Percentiles rank a stretch among this genome's conserved stretches.
phyloP scores from a whole-genome alignment of 2,888 invertebrate genomes.

The Nipponacmea schrenckii region DNA sequence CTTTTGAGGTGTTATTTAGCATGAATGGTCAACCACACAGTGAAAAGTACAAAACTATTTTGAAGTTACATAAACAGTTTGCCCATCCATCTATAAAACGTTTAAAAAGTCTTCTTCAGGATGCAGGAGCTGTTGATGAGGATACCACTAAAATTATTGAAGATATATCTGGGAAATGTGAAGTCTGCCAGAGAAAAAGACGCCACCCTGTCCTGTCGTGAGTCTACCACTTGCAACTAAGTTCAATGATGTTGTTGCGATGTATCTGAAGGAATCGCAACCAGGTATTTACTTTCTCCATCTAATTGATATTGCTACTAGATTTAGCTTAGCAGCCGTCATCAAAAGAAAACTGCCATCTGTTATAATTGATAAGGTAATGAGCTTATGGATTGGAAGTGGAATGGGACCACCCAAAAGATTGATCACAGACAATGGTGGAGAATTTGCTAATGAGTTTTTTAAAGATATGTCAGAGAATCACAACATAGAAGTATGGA shows the following conservation, averaged over 20 bases:
- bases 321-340: slow-evolving; percentile 17
- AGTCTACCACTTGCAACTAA: slow-evolving; percentile 18
- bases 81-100: too few relatives aligned
- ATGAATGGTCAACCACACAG: too few relatives aligned
- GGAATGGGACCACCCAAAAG: slow-evolving; percentile 14
- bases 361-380: slow-evolving; percentile 14
- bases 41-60: too few relatives aligned
- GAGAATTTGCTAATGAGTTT: slow-evolving; percentile 17
- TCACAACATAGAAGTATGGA: slow-evolving; percentile 16
- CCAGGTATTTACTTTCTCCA: slow-evolving; percentile 15
- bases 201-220: slow-evolving; percentile 16
- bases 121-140: too few relatives aligned
- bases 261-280: slow-evolving; percentile 10
- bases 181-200: neutral
- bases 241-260: slow-evolving; percentile 21
- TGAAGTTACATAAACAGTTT: too few relatives aligned
- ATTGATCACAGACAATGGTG: slow-evolving; percentile 19
- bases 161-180: too few relatives aligned
- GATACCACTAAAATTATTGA: too few relatives aligned
- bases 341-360: slow-evolving; percentile 8
- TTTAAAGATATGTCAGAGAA: slow-evolving; percentile 17
- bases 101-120: too few relatives aligned
- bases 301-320: slow-evolving; percentile 14
- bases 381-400: slow-evolving; percentile 18
- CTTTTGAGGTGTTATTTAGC: too few relatives aligned